These are phyloP conservation scores for Sinotaia quadrata DNA, from an alignment of 2,888 invertebrate species.

Conservation along the genomic window DNA sequence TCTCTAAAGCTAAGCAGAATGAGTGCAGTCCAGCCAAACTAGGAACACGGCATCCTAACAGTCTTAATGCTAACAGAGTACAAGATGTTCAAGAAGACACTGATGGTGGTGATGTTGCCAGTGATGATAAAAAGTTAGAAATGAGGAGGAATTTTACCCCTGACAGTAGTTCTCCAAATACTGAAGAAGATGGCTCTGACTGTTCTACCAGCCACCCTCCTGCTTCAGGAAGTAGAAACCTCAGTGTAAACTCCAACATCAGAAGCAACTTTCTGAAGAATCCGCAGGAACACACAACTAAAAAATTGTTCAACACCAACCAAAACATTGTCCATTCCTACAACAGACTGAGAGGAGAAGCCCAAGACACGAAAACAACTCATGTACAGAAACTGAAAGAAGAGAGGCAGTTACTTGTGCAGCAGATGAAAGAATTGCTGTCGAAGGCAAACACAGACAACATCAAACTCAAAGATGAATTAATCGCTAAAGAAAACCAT, in stretches of 20 bases:
- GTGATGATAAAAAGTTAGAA: background rate
- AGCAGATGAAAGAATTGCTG: conserved; percentile 51
- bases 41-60: background rate
- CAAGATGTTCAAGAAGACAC: background rate
- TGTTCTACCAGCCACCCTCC: conserved; percentile 8
- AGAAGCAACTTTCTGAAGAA: background rate
- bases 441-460: conserved; percentile 49
- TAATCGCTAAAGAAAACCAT: conserved; percentile 41
- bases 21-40: background rate
- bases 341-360: conserved; percentile 15
- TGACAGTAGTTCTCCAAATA: conserved; percentile 11
- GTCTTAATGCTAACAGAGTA: background rate
- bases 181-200: conserved; percentile 11
- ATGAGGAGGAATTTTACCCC: background rate
- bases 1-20: conserved; percentile 12
- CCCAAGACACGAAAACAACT: background rate
- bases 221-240: background rate
- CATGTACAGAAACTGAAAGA: conserved; percentile 35
- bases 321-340: background rate
- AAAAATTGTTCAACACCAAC: background rate
- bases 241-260: conserved; percentile 4
- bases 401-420: conserved; percentile 47
- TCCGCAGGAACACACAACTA: conserved; percentile 5
- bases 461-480: conserved; percentile 44
- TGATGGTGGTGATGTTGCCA: background rate